Evolutionary conservation across 2,888 invertebrate genomes (phyloP).

Genomic region (Eucera pruinosa): DNA sequence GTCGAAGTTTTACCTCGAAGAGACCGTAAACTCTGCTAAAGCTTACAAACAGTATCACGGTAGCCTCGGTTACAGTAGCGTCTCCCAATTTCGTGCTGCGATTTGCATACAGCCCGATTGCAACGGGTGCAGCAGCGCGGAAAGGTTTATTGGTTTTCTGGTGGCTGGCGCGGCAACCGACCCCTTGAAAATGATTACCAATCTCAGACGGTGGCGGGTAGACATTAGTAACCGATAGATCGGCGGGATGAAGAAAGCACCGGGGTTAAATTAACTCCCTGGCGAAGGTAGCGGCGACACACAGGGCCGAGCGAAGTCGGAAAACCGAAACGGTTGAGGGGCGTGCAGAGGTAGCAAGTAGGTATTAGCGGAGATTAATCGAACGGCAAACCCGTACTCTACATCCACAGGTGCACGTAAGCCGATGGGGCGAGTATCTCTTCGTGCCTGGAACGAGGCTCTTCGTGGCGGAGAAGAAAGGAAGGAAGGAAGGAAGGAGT

Average conservation of each 20-base stretch:
- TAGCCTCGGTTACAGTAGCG: not conserved
- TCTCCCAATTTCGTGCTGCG: not conserved
- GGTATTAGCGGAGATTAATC: constrained; percentile 82
- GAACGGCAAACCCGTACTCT: constrained; percentile 68
- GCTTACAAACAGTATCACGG: not conserved
- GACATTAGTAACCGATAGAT: constrained; percentile 75
- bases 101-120: constrained; percentile 13
- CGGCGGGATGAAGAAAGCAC: constrained; percentile 59
- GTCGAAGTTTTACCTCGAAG: no score
- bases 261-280: constrained; percentile 76
- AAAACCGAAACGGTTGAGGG: constrained; percentile 67
- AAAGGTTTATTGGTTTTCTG: constrained; percentile 52
- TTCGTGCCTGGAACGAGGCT: constrained; percentile 21
- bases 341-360: constrained; percentile 74
- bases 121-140: constrained; percentile 15
- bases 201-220: constrained; percentile 62
- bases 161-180: constrained; percentile 53
- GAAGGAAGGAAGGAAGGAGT: constrained; percentile 17
- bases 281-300: constrained; percentile 55
- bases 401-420: constrained; percentile 62
- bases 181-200: constrained; percentile 73
- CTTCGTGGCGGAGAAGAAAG: constrained; percentile 18
- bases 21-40: no score
- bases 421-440: constrained; percentile 52
- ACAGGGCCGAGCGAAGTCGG: constrained; percentile 64